Base-by-base conservation (phyloP, 2,888 invertebrate genomes). In the Hypsopygia costalis region DNA sequence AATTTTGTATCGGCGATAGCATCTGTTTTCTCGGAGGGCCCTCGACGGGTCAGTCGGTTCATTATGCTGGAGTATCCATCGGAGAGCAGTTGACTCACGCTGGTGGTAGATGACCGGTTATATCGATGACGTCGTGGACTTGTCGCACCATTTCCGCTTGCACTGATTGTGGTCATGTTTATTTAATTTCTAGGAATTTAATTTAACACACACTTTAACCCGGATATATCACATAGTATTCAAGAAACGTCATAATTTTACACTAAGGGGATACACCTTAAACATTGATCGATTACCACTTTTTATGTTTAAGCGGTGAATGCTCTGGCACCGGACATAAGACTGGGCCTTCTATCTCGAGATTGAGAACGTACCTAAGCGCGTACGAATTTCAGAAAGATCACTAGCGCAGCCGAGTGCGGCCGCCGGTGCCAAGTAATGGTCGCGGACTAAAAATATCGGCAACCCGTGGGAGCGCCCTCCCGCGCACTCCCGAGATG, bases 31-130 rank as follows among this genome's bases (percentile, higher is more conserved):
- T 92, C 93, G 36, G 95, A 95, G 29, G 95, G 95, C 35, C 94
- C 94, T 47, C 96, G 92, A 50, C 94, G 91, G 25, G 93, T 94
- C 62, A 97, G 89, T 54, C 95, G 91, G 72, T 95, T 95, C 62
- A 97, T 91, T 55, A 97, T 91, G 81, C 92, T 96, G 65, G 95
- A 94, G 81, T 95, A 97, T 58, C 96, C 95, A 74, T 97, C 96
- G 57, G 94, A 94, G 58, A 97, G 88, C 63, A 97, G 88, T 81
- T 97, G 96, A 51, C 95, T 94, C 59, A 97, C 95, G 83, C 95
- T 96, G 35, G 93, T 91, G 44, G 94, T 94, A 37, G 96, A 94
- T 49, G 92, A 90, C 49, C 96, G 92, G 53, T 93, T 90, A 81
- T 96, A 95, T 53, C 95, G 92, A 69, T 91, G 91, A 54, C 93